A percentile compares a stretch with the other conserved stretches of the same genome.
Conservation (phyloP, 2,888 invertebrate species). For the Drosophila tanythrix region DNA sequence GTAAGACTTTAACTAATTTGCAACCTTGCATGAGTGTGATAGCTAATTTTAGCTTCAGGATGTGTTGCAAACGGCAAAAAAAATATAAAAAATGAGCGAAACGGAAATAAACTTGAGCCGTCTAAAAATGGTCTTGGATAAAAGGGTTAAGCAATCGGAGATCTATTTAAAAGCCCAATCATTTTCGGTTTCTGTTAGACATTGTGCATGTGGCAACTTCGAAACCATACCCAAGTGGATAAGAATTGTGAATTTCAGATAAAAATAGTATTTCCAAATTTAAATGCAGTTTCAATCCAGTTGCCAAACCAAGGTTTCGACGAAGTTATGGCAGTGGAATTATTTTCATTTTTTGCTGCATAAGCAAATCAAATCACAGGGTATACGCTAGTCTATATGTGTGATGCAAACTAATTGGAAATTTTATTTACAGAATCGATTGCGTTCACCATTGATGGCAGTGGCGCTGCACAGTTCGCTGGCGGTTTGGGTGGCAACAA, state of each 20-base stretch:
- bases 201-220: neutral
- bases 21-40: neutral
- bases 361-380: neutral
- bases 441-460: constrained; percentile 52
- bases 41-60: neutral
- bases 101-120: neutral
- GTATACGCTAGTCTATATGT: neutral
- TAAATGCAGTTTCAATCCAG: neutral
- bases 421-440: constrained; percentile 26
- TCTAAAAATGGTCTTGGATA: neutral
- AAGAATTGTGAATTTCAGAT: neutral
- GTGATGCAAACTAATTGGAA: neutral
- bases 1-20: neutral
- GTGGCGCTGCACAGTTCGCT: constrained; percentile 44
- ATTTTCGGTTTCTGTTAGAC: neutral
- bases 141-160: neutral
- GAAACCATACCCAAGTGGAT: neutral
- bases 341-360: neutral
- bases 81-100: neutral
- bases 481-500: constrained; percentile 72
- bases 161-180: neutral
- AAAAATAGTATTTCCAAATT: neutral
- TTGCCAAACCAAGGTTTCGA: neutral
- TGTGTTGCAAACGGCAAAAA: neutral
- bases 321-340: neutral